Percentiles rank a stretch among this genome's conserved stretches.
phyloP scores from a whole-genome alignment of 2,113 vertebrate species.

The Poecilia latipinna region DNA sequence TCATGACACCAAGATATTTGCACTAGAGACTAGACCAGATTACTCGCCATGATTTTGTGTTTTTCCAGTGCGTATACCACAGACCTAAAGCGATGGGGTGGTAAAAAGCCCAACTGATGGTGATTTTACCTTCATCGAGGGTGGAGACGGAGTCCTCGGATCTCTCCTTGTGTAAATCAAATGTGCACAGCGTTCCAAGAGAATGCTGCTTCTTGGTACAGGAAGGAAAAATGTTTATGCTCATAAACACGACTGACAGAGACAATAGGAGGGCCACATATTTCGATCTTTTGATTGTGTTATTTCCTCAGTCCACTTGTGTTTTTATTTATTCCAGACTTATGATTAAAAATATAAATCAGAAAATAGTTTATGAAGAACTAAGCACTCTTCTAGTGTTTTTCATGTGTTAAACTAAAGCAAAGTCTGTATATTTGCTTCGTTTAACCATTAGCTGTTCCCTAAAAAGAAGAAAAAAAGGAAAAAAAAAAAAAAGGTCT shows the following conservation, averaged over 20 bases:
- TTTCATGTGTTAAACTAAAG: neutral
- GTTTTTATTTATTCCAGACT: neutral
- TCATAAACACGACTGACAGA: constrained; percentile 9
- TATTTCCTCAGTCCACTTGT: neutral
- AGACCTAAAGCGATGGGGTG: neutral
- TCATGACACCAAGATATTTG: too few species aligned
- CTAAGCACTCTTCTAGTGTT: too few species aligned
- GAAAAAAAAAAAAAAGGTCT: neutral
- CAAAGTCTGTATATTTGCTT: neutral
- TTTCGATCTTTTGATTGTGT: neutral
- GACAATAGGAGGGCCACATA: constrained; percentile 6
- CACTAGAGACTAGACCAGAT: too few species aligned
- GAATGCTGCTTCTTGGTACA: constrained; percentile 14
- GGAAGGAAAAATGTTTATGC: constrained; percentile 47
- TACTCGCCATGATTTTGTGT: too few species aligned
- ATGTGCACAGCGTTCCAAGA: constrained; percentile 26
- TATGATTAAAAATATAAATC: neutral
- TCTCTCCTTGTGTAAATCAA: neutral
- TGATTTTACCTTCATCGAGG: neutral
- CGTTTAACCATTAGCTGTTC: neutral
- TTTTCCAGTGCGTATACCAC: neutral
- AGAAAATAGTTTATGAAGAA: too few species aligned
- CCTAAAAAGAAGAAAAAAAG: neutral
- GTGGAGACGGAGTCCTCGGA: too few species aligned
- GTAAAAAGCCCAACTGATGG: neutral